Conservation (phyloP, 2,888 invertebrate genomes). For the Cheilosia vulpina region DNA sequence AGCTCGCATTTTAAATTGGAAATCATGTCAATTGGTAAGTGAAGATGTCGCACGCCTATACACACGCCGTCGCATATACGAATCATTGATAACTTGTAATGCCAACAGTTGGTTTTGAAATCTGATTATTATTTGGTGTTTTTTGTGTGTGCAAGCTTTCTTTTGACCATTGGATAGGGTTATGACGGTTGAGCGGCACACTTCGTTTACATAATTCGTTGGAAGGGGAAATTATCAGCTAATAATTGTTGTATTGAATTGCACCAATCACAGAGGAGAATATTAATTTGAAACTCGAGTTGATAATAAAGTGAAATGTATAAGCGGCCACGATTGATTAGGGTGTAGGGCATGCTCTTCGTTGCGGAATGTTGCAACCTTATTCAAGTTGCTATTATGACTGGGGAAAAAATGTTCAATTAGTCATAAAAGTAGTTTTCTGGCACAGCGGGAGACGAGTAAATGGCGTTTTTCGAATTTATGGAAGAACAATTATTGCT, state of each 20-base stretch:
- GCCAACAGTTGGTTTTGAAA: constrained; percentile 25
- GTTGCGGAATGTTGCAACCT: no score
- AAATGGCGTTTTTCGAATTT: no score
- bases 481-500: no score
- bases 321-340: not conserved
- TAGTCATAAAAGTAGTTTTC: no score
- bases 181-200: not conserved
- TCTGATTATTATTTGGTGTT: constrained; percentile 9
- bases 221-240: not conserved
- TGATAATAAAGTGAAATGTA: not conserved
- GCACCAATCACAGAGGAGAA: not conserved
- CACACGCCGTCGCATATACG: not conserved
- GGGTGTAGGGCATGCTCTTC: not conserved
- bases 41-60: constrained; percentile 20
- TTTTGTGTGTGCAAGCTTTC: constrained; percentile 34
- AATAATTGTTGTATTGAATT: not conserved
- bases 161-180: not conserved
- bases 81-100: constrained; percentile 40
- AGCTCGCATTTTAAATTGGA: constrained; percentile 9
- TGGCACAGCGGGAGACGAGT: no score
- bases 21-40: constrained; percentile 55
- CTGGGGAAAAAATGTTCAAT: no score
- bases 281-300: not conserved
- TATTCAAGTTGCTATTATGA: no score
- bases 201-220: constrained; percentile 11